These are phyloP conservation scores for Nasonia oneida DNA, from an alignment of 2,888 invertebrate genomes.

Conservation along the genomic window DNA sequence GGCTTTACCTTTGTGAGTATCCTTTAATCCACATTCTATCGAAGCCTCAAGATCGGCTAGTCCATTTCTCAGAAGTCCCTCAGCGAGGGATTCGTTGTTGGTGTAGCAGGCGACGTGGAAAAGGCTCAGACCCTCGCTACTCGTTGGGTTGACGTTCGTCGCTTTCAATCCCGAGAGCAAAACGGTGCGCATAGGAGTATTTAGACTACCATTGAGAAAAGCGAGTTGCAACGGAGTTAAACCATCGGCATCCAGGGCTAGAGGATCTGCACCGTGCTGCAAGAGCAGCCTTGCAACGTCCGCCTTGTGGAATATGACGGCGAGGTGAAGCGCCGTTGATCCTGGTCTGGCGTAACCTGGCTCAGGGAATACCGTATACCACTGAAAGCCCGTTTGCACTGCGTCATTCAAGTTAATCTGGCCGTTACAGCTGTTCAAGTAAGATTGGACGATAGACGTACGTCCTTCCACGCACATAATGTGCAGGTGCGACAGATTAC, in stretches of 20 bases:
- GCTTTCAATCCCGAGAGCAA: neutral
- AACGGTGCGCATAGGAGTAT: neutral
- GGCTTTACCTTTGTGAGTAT: neutral
- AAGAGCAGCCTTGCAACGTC: neutral
- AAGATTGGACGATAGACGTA: neutral
- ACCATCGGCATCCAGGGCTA: neutral
- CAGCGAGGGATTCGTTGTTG: neutral
- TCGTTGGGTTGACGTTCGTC: neutral
- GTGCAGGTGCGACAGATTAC: constrained; percentile 33
- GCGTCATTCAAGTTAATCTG: neutral
- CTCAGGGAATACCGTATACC: neutral
- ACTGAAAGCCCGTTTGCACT: neutral
- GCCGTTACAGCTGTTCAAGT: neutral
- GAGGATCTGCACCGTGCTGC: neutral
- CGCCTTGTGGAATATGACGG: neutral
- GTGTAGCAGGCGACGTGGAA: constrained; percentile 13
- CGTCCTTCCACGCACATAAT: neutral
- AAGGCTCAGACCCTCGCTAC: neutral
- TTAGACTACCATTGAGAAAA: neutral
- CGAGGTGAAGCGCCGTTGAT: constrained; percentile 29
- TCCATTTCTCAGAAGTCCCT: neutral
- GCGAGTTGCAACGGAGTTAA: constrained; percentile 19
- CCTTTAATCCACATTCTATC: neutral
- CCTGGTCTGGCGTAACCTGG: neutral
- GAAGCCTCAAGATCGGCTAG: neutral